Evolutionary conservation across 2,113 vertebrate species (phyloP), one percentile per base, ranked within the genome.

Genomic region (Aegotheles bennettii): DNA sequence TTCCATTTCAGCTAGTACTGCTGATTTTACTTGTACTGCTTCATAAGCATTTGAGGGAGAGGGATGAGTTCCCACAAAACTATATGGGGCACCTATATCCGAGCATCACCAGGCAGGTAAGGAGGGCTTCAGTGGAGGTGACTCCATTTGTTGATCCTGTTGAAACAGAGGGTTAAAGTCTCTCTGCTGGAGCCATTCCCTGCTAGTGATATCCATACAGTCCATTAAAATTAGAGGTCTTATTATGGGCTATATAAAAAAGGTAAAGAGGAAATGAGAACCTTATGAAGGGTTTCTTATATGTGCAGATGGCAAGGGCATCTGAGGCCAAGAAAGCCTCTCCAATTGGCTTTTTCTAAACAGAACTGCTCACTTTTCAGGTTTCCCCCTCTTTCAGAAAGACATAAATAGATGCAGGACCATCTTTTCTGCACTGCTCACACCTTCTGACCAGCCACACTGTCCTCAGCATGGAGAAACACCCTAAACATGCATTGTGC

Each of bases 241-340:
- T 96, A 96, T 96, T 97, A 96, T 94, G 71, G 73, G 59, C 73
- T 86, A 92, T 69, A 96, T 96, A 96, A 94, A 96, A 96, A 94
- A 92, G 84, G 92, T 96, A 92, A 93, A 92, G 71, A 95, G 95
- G 96, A 97, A 97, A 97, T 97, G 74, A 96, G 84, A 96, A 96
- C 93, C 96, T 88, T 94, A 94, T 96, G 96, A 96, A 91, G 40
- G 31, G 73, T 94, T 96, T 93, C 95, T 68, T 93, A 87, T 33
- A 63, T 35, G 57, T 67, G 74, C 95, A 95, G 89, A 94, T 85
- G 95, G 82, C 84, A 95, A 91, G 89, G 93, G 82, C 94, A 93
- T 89, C 61, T 94, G 73, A 94, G 91, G 94, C 79, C 57, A 87
- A 70, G 92, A 81, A 87, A 95, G 35, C n/a, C 54, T 60, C 68